These are phyloP conservation scores for Troides aeacus DNA, from an alignment of 2,888 invertebrate genomes.

Conservation along the genomic window DNA sequence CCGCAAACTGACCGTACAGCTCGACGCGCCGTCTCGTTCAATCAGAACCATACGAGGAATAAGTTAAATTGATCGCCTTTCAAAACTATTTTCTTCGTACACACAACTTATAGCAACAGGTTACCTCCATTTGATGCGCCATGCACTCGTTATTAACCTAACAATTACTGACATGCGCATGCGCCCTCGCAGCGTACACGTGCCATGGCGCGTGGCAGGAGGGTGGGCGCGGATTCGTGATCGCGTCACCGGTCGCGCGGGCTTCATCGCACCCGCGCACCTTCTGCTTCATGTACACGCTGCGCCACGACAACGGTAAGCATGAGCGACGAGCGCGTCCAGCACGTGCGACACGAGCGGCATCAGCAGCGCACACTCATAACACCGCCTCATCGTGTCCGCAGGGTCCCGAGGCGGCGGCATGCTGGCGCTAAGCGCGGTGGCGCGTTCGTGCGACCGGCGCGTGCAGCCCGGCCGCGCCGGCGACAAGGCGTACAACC, in stretches of 20 bases:
- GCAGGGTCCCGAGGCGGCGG: constrained; percentile 44
- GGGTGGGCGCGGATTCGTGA: constrained; percentile 82
- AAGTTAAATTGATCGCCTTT: no score
- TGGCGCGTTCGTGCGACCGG: constrained; percentile 80
- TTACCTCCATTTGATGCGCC: no score
- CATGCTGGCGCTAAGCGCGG: constrained; percentile 69
- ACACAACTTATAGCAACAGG: no score
- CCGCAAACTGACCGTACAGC: no score
- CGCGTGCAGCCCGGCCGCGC: constrained; percentile 72
- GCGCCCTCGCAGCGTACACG: constrained; percentile 78
- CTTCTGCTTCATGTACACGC: constrained; percentile 83
- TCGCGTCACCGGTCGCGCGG: constrained; percentile 81
- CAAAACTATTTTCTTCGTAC: no score
- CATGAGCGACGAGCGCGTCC: not conserved
- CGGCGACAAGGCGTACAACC: constrained; percentile 83
- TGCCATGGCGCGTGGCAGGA: constrained; percentile 88
- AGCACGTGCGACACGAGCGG: not conserved
- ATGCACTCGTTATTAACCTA: no score
- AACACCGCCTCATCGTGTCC: not conserved
- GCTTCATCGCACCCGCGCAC: constrained; percentile 75
- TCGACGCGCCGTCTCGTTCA: no score
- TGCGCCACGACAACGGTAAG: constrained; percentile 57
- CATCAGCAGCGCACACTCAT: not conserved
- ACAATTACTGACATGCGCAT: no score
- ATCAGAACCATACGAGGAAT: no score